Base-by-base conservation (phyloP, 1,140 invertebrate species). In the Callitettix versicolor region DNA sequence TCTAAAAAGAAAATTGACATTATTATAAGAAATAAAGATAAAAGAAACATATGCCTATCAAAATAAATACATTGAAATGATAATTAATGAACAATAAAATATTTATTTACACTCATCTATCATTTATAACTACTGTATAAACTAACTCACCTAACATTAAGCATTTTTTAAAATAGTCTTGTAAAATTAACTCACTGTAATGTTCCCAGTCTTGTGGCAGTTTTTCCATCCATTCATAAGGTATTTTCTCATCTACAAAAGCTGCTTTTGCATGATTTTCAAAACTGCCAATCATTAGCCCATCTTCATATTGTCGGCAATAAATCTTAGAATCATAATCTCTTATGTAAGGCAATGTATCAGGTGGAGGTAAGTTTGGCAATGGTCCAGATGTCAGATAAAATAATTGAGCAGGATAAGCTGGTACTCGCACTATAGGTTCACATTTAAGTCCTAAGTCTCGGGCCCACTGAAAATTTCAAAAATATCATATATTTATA, bases 141-240 rank as follows among this genome's bases (percentile, higher is more conserved):
- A n/a, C n/a, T n/a, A n/a, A n/a, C n/a, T n/a, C n/a, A n/a, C n/a
- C n/a, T n/a, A n/a, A n/a, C n/a, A n/a, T n/a, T n/a, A n/a, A n/a
- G n/a, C n/a, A n/a, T n/a, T n/a, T n/a, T n/a, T n/a, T n/a, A n/a
- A n/a, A n/a, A n/a, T n/a, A n/a, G n/a, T n/a, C 12, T 40, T 40
- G 38, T 5, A 40, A 17, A n/a, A 3, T 14, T 4, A 12, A 53
- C 53, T 40, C 30, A 55, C 54, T 40, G 36, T 48, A 98, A 65
- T 95, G 91, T 71, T 98, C 93, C 93, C 94, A 97, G 69, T 95
- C 91, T 65, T 85, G 84, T 1, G 81, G 78, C 43, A 87, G 69
- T 65, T 79, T 76, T 2, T 30, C 26, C 83, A 72, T 47, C 80
- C 76, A 59, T 70, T 74, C 60, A 68, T 71, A 53, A 59, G 80